Percentiles rank a stretch among this genome's conserved stretches.
Conservation (phyloP, 2,888 invertebrate species). For the Drosophila fulvimacula region DNA sequence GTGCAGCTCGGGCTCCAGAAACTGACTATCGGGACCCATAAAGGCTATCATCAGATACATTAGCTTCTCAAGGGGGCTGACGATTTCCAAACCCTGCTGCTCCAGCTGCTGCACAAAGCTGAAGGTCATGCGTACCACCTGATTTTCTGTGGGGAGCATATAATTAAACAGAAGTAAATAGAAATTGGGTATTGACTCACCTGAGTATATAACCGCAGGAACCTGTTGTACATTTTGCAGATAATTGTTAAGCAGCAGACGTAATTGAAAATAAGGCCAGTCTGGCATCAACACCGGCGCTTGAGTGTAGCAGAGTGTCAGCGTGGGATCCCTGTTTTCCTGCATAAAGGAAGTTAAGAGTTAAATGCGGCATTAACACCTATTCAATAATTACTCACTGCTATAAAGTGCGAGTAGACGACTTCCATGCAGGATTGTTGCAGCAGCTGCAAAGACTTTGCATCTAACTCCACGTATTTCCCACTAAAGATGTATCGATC, state of each 20-base stretch:
- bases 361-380: background rate
- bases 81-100: constrained; percentile 73
- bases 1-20: constrained; percentile 82
- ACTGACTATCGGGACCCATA: constrained; percentile 84
- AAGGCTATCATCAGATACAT: constrained; percentile 85
- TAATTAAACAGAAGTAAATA: background rate
- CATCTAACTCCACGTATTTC: constrained; percentile 86
- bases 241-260: constrained; percentile 81
- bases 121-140: constrained; percentile 82
- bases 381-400: constrained; percentile 60
- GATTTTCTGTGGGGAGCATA: constrained; percentile 68
- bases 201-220: constrained; percentile 49
- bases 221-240: constrained; percentile 78
- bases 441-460: constrained; percentile 86
- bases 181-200: constrained; percentile 11
- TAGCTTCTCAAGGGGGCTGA: constrained; percentile 82
- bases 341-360: constrained; percentile 28
- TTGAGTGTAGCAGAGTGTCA: constrained; percentile 86
- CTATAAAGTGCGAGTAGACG: constrained; percentile 84
- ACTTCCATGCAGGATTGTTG: constrained; percentile 85
- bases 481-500: constrained; percentile 87
- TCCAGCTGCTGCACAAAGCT: constrained; percentile 82
- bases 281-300: constrained; percentile 90
- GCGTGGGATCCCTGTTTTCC: constrained; percentile 84
- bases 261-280: constrained; percentile 91